Conservation (phyloP, 2,888 invertebrate genomes). For the Heliconius aoede region DNA sequence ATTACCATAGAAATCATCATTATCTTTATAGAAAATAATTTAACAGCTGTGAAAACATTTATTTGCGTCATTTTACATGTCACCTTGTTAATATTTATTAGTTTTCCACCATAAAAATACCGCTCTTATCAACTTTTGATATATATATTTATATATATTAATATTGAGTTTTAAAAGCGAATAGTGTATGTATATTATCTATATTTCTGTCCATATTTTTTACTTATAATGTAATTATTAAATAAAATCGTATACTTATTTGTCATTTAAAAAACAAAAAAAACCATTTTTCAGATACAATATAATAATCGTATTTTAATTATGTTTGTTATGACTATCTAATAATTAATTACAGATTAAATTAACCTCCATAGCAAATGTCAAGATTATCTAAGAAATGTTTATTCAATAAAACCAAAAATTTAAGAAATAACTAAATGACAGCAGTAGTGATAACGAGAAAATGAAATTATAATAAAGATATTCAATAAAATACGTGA, state of each 20-base stretch:
- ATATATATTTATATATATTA: too few relatives aligned
- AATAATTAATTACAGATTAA: not conserved
- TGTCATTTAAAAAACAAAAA: not conserved
- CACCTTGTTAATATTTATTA: slow-evolving; percentile 13
- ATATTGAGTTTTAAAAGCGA: too few relatives aligned
- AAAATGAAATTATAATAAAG: not conserved
- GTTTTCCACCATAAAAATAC: slow-evolving; percentile 14
- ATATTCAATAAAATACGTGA: not conserved
- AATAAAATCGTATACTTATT: too few relatives aligned
- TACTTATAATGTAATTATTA: too few relatives aligned
- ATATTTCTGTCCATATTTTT: too few relatives aligned
- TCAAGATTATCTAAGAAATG: not conserved
- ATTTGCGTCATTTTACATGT: slow-evolving; percentile 19
- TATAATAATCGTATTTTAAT: not conserved
- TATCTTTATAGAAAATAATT: slow-evolving; percentile 14
- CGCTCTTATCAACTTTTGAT: slow-evolving; percentile 19
- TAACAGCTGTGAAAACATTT: slow-evolving; percentile 27
- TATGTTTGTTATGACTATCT: not conserved
- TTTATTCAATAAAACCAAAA: not conserved
- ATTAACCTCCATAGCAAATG: not conserved
- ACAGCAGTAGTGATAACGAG: not conserved
- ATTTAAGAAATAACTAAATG: not conserved
- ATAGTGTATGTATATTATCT: too few relatives aligned
- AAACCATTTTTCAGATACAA: not conserved
- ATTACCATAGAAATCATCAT: not conserved